Conservation (phyloP, 2,113 vertebrate genomes). For the Spea bombifrons region DNA sequence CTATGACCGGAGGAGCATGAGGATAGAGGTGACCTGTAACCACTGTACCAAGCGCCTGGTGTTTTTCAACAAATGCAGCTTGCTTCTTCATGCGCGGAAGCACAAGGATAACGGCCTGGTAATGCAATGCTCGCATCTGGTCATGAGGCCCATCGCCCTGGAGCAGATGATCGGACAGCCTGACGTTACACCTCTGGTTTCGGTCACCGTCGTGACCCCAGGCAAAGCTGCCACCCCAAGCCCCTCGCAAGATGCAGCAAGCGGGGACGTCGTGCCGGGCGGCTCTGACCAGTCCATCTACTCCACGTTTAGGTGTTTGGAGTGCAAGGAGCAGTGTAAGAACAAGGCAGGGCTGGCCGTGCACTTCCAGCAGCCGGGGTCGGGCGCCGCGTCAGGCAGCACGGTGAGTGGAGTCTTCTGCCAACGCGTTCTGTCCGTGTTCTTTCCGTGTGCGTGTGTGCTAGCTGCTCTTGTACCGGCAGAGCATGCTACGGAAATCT, state of each 20-base stretch:
- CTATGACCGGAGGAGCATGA: constrained; percentile 89
- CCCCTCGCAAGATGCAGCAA: constrained; percentile 57
- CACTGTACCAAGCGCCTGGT: constrained; percentile 91
- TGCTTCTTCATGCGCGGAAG: constrained; percentile 88
- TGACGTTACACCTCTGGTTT: constrained; percentile 68
- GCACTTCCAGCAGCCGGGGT: constrained; percentile 81
- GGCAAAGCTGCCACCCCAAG: constrained; percentile 51
- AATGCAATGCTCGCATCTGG: constrained; percentile 96
- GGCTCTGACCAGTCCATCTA: constrained; percentile 63
- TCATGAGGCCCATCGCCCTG: constrained; percentile 87
- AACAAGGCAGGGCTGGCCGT: constrained; percentile 78
- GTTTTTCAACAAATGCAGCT: constrained; percentile 97
- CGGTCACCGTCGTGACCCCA: constrained; percentile 56
- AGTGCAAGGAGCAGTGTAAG: constrained; percentile 83
- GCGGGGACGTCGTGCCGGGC: constrained; percentile 60
- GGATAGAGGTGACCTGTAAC: constrained; percentile 96
- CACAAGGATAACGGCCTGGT: constrained; percentile 95
- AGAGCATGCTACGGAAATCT: too few species aligned
- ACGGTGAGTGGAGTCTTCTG: constrained; percentile 58
- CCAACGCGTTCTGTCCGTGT: not conserved
- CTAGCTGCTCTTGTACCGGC: too few species aligned
- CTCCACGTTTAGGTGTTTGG: constrained; percentile 77
- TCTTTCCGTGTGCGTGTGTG: not conserved
- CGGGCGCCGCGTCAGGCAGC: not conserved
- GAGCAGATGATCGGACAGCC: constrained; percentile 94